phyloP scores from a whole-genome alignment of 1,140 invertebrate species.

The Oryzaephilus surinamensis region DNA sequence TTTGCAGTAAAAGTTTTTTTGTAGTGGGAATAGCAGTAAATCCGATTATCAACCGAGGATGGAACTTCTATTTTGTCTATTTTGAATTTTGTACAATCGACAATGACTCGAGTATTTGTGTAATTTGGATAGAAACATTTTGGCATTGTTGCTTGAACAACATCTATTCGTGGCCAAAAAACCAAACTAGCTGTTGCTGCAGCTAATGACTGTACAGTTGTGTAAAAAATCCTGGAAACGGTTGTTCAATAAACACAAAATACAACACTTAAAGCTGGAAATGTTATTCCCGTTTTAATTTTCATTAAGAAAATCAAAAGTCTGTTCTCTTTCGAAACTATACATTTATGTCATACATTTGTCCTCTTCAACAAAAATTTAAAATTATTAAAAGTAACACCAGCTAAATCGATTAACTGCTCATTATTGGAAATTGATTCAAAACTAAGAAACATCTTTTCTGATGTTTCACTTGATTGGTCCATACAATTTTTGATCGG shows the following conservation, averaged over 20 bases:
- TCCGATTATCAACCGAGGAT: slow-evolving; percentile 19
- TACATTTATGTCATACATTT: slow-evolving; percentile 1
- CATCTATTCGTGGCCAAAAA: slow-evolving; percentile 17
- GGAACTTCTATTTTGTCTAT: slow-evolving; percentile 33
- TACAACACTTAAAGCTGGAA: slow-evolving; percentile 4
- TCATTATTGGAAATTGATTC: slow-evolving; percentile 4
- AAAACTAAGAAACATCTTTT: no score
- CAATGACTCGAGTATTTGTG: slow-evolving; percentile 32
- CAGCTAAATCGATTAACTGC: slow-evolving; percentile 11
- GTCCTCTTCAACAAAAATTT: slow-evolving; percentile 7
- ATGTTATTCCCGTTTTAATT: slow-evolving; percentile 18
- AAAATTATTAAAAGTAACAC: slow-evolving; percentile 12
- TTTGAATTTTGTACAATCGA: slow-evolving; percentile 37
- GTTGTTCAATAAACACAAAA: slow-evolving; percentile 2
- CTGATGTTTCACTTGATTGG: no score
- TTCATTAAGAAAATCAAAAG: slow-evolving; percentile 26
- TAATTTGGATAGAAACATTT: slow-evolving; percentile 29
- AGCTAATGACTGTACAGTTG: slow-evolving; percentile 2
- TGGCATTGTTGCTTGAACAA: slow-evolving; percentile 25
- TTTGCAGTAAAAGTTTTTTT: slow-evolving; percentile 36
- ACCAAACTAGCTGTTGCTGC: slow-evolving; percentile 8
- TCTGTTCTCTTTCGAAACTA: slow-evolving; percentile 9
- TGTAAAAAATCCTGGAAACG: slow-evolving; percentile 8
- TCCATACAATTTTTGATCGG: no score
- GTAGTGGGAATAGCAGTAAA: slow-evolving; percentile 32